A percentile compares a stretch with the other conserved stretches of the same genome.
Conservation (phyloP, 2,888 invertebrate genomes). For the Chloroclysta siterata region DNA sequence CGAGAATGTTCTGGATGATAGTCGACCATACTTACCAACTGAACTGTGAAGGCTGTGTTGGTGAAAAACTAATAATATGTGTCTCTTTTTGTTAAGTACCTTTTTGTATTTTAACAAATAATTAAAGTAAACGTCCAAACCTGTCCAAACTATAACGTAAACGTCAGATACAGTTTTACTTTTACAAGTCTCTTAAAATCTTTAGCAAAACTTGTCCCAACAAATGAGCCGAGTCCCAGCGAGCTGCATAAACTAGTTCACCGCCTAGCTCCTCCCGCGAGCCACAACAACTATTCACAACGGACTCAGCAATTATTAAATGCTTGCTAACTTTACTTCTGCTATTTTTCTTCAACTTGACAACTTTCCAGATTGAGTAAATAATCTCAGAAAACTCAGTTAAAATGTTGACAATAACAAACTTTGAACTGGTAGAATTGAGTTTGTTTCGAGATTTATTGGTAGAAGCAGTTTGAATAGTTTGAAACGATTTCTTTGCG, state of each 20-base stretch:
- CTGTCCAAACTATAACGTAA: too few species aligned
- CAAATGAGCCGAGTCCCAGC: slow-evolving; percentile 3
- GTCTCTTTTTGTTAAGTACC: too few species aligned
- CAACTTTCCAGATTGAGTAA: slow-evolving; percentile 25
- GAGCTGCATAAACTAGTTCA: neutral
- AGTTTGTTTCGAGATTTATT: slow-evolving; percentile 4
- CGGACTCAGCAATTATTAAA: slow-evolving; percentile 20
- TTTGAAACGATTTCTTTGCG: neutral
- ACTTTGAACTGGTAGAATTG: slow-evolving; percentile 3
- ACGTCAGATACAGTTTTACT: too few species aligned
- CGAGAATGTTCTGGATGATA: too few species aligned
- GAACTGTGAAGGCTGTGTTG: too few species aligned
- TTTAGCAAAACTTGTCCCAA: neutral
- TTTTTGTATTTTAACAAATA: too few species aligned
- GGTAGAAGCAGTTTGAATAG: neutral
- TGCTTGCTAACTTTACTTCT: slow-evolving; percentile 6
- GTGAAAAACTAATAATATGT: too few species aligned
- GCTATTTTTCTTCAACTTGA: slow-evolving; percentile 18
- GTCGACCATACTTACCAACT: too few species aligned
- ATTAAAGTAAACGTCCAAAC: too few species aligned
- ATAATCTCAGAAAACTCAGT: slow-evolving; percentile 13
- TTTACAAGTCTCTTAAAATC: neutral
- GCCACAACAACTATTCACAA: slow-evolving; percentile 10
- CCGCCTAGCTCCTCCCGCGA: slow-evolving; percentile 6
- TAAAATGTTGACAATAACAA: slow-evolving; percentile 24